phyloP scores from a whole-genome alignment of 2,888 invertebrate genomes.

The Brenthis hecate region DNA sequence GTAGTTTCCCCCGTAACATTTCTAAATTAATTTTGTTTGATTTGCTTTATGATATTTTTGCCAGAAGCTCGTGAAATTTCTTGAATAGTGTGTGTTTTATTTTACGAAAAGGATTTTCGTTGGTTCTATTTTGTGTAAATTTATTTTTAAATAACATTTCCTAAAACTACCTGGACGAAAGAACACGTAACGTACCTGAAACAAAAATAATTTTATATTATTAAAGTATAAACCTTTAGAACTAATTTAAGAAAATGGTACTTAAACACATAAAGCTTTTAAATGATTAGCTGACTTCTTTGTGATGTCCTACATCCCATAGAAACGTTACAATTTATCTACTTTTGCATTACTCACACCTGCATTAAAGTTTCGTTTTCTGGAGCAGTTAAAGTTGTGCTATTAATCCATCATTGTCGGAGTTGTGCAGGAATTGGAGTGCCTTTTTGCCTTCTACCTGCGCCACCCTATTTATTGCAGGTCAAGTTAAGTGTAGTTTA shows the following conservation, averaged over 20 bases:
- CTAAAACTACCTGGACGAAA: background rate
- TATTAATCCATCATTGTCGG: slow-evolving; percentile 28
- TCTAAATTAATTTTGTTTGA: slow-evolving; percentile 38
- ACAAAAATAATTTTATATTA: slow-evolving; percentile 4
- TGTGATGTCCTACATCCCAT: background rate
- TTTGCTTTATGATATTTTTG: slow-evolving; percentile 35
- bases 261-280: background rate
- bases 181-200: slow-evolving; percentile 13
- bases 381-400: slow-evolving; percentile 25
- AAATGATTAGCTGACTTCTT: background rate
- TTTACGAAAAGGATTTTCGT: slow-evolving; percentile 1
- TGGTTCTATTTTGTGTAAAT: background rate
- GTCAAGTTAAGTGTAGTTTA: slow-evolving; percentile 7
- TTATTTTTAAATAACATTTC: background rate
- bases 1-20: slow-evolving; percentile 33
- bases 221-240: background rate
- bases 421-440: slow-evolving; percentile 22
- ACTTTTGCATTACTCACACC: slow-evolving; percentile 14
- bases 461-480: slow-evolving; percentile 14
- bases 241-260: no score
- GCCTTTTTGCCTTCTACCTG: slow-evolving; percentile 22
- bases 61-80: slow-evolving; percentile 15
- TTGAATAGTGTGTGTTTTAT: background rate
- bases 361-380: slow-evolving; percentile 23
- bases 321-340: slow-evolving; percentile 17